Base-by-base conservation (phyloP, 2,113 vertebrate species). In the Scopus umbretta region DNA sequence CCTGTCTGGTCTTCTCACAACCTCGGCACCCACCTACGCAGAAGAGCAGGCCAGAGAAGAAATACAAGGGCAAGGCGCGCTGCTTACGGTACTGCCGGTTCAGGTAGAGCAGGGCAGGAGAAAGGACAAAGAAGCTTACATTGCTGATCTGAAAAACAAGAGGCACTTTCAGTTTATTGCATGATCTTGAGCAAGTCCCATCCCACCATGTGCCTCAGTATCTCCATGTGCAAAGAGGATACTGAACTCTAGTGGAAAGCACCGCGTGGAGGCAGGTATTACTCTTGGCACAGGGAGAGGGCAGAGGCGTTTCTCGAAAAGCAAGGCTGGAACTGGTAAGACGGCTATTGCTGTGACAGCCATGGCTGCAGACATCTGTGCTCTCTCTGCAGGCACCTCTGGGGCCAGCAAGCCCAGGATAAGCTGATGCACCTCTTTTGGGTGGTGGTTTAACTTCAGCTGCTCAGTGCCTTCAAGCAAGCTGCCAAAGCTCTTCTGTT, bases 61-160 rank as follows among this genome's bases (percentile, higher is more conserved):
- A 9, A 6, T 99, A 98, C 58, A 99, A 49, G 2, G 97, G 98
- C 89, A 98, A 17, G 26, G 98, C 96, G 3, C 98, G 98, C 70
- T 98, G 98, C 96, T 97, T 98, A 53, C 98, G 94, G 7, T 99
- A 99, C 2, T 99, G 98, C 34, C 98, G 97, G 86, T 99, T 98
- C 71, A 99, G 98, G 97, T 98, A 98, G 63, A 99, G 97, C 98
- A 99, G 98, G 36, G 98, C 95, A 4, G 99, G 99, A 8, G 99
- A 97, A 30, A 99, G 91, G 45, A 99, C 47, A 21, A 99, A 98
- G 98, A 99, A 99, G 73, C 97, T n/a, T 20, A 99, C 97, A 96
- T 98, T 99, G 98, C 99, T 99, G 96, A 99, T 97, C 99, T 99
- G 97, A 13, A 82, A 92, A 72, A 73, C 40, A 84, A 36, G 7